Evolutionary conservation across 2,113 vertebrate genomes (phyloP).

Genomic region (Glaucidium brasilianum): DNA sequence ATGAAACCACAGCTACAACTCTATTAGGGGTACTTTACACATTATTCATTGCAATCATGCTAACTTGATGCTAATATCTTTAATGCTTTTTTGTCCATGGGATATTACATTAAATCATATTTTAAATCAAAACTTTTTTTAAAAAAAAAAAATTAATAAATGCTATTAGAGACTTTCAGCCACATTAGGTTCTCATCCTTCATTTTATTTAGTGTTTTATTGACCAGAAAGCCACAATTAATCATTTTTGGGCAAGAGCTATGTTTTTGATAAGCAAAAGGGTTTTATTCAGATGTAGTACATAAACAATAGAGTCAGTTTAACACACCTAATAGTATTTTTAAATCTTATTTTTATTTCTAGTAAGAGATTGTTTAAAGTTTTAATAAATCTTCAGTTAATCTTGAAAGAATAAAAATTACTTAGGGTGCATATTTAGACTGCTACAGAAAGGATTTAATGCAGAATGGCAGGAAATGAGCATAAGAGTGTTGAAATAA

Average conservation of each 20-base stretch:
- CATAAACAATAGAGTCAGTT: neutral
- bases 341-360: neutral
- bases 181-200: neutral
- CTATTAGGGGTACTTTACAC: conserved; percentile 40
- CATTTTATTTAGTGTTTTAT: conserved; percentile 51
- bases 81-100: neutral
- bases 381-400: neutral
- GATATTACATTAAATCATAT: conserved; percentile 41
- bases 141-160: neutral
- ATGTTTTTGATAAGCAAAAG: neutral
- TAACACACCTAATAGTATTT: neutral
- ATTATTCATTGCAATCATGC: conserved; percentile 42
- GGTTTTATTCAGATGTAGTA: neutral
- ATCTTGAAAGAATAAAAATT: neutral
- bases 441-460: neutral
- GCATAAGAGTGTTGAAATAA: neutral
- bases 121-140: conserved; percentile 34
- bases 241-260: neutral
- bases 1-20: conserved; percentile 64
- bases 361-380: neutral
- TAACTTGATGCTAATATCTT: conserved; percentile 49
- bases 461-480: neutral
- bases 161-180: neutral
- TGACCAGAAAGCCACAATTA: conserved; percentile 44
- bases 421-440: neutral